Evolutionary conservation across 2,113 vertebrate species (phyloP), one percentile per base, ranked within the genome.

Genomic region (Anolis carolinensis): DNA sequence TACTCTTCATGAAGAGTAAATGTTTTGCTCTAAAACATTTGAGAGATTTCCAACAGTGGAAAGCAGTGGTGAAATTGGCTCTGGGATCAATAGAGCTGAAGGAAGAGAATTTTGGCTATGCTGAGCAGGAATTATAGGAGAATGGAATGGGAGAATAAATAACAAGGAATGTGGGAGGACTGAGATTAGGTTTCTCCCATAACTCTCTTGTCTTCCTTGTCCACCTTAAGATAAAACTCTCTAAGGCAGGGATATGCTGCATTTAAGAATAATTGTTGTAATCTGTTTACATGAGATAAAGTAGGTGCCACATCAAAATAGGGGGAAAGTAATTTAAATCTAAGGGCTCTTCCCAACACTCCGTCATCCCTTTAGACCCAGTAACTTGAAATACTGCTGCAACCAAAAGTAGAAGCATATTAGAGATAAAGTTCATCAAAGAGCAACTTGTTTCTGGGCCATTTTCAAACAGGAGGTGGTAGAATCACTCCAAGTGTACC

Each of bases 191-290:
- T 34, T 55, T 39, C 65, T 48, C 16, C 7, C 25, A 48, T 27
- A 59, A 44, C 44, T 55, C 21, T 34, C 48, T 25, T 23, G 2
- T 55, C 52, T 72, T 71, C 21, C n/a, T 71, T 34, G 7, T 48
- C 32, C 48, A 67, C 23, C 39, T 48, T n/a, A 68, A 44, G 34
- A 30, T 5, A 70, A 44, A 73, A 8, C 20, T 23, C n/a, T 55
- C 20, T 71, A n/a, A n/a, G 48, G 68, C 68, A 72, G 13, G 48
- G 52, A 72, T 59, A 21, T 34, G 23, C 48, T 23, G 18, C 68
- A 59, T 72, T 82, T 82, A 82, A 18, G 68, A 72, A 72, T 55
- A 82, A 59, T 18, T 27, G 70, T n/a, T 82, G n/a, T 20, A 82
- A 34, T 32, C n/a, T 82, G 67, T 32, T 50, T 34, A 4, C 4